phyloP scores from a whole-genome alignment of 1,140 invertebrate species.

The Belonocnema kinseyi region DNA sequence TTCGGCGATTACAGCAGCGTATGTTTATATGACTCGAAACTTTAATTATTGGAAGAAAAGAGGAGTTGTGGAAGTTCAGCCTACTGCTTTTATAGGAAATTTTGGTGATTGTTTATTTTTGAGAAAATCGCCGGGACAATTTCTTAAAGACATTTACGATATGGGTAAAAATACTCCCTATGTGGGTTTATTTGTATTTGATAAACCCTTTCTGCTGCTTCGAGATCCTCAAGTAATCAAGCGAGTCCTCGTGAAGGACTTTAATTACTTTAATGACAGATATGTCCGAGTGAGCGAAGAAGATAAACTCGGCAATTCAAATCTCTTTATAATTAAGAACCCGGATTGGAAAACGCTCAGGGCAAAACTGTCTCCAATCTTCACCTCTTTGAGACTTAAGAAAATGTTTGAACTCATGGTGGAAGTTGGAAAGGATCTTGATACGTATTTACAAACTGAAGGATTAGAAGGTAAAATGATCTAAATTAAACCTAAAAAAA shows the following conservation, averaged over 20 bases:
- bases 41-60: constrained; percentile 70
- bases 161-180: constrained; percentile 45
- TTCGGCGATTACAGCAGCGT: constrained; percentile 34
- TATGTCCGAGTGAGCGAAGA: constrained; percentile 42
- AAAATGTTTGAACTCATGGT: constrained; percentile 70
- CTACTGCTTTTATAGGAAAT: constrained; percentile 65
- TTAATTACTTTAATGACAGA: constrained; percentile 68
- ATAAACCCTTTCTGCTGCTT: constrained; percentile 67
- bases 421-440: constrained; percentile 66
- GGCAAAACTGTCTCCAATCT: constrained; percentile 68
- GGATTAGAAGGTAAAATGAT: constrained; percentile 46
- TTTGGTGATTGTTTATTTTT: constrained; percentile 42
- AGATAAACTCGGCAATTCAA: constrained; percentile 56
- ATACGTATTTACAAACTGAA: constrained; percentile 54
- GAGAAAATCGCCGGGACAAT: constrained; percentile 37
- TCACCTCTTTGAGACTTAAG: constrained; percentile 71
- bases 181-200: constrained; percentile 65
- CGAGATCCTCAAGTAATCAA: constrained; percentile 73
- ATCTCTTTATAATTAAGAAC: constrained; percentile 63
- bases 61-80: constrained; percentile 56
- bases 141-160: constrained; percentile 51
- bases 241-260: constrained; percentile 74
- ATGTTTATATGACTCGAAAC: constrained; percentile 64
- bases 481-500: not conserved
- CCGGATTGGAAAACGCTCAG: constrained; percentile 69